These are phyloP conservation scores for Monochamus saltuarius DNA, from an alignment of 1,140 invertebrate genomes.

Conservation along the genomic window DNA sequence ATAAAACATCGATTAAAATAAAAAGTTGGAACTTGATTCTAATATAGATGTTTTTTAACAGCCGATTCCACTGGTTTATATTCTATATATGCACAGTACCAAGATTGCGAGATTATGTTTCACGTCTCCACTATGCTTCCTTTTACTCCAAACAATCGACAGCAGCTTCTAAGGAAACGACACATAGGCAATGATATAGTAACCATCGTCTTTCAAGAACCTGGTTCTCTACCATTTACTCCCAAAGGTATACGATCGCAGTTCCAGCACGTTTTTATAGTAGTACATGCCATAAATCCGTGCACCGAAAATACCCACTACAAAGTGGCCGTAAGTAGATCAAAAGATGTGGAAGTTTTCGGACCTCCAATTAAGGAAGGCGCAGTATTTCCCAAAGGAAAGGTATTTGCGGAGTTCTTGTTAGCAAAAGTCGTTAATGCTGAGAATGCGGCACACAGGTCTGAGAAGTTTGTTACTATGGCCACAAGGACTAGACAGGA, in stretches of 20 bases:
- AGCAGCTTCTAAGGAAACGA: slow-evolving; percentile 86
- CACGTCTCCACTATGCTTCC: slow-evolving; percentile 93
- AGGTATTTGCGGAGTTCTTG: slow-evolving; percentile 90
- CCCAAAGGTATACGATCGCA: slow-evolving; percentile 91
- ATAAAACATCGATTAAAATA: too few species aligned
- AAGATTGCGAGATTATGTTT: slow-evolving; percentile 90
- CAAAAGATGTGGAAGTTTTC: slow-evolving; percentile 94
- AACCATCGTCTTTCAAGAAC: slow-evolving; percentile 97
- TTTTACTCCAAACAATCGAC: slow-evolving; percentile 88
- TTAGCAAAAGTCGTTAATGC: slow-evolving; percentile 97
- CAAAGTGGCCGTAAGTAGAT: slow-evolving; percentile 88
- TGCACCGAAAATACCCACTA: slow-evolving; percentile 89
- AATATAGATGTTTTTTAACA: slow-evolving; percentile 41
- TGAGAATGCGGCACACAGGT: slow-evolving; percentile 94
- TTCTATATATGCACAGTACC: slow-evolving; percentile 81
- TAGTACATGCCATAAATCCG: slow-evolving; percentile 86
- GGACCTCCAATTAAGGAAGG: slow-evolving; percentile 88
- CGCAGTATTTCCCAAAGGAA: slow-evolving; percentile 82
- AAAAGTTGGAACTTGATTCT: not conserved
- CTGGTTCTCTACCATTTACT: slow-evolving; percentile 89
- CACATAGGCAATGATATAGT: slow-evolving; percentile 96
- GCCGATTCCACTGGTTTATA: slow-evolving; percentile 85
- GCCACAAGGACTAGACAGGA: slow-evolving; percentile 93
- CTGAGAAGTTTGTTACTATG: slow-evolving; percentile 97
- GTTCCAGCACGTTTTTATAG: slow-evolving; percentile 97